Conservation (phyloP, 2,888 invertebrate species). For the Conus canariensis region DNA sequence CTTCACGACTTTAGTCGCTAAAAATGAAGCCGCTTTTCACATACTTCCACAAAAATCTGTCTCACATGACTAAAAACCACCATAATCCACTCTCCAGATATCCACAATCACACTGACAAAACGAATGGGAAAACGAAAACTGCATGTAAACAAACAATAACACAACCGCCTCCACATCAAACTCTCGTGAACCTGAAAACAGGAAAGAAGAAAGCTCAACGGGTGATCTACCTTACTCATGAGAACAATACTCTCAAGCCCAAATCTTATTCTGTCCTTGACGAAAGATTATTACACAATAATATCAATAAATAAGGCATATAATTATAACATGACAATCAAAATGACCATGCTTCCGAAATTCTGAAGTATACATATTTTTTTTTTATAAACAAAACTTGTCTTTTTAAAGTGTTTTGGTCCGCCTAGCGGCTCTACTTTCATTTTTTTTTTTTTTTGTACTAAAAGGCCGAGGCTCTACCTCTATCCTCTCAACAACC, state of each 20-base stretch:
- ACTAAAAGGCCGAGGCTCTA: too few species aligned
- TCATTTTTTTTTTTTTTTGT: too few species aligned
- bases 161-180: background rate
- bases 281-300: too few species aligned
- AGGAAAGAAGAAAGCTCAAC: background rate
- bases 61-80: background rate
- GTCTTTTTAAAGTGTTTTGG: too few species aligned
- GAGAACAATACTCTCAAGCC: constrained; percentile 26
- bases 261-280: background rate
- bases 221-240: constrained; percentile 39
- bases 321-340: too few species aligned
- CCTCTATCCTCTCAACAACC: too few species aligned
- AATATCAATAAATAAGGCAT: too few species aligned
- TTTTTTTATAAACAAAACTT: too few species aligned
- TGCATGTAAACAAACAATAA: constrained; percentile 24
- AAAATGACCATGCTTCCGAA: too few species aligned
- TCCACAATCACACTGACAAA: background rate
- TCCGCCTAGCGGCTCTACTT: too few species aligned
- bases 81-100: background rate
- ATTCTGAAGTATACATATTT: too few species aligned
- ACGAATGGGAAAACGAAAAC: background rate
- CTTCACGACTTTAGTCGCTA: background rate
- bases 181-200: background rate
- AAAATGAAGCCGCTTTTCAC: background rate
- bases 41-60: background rate